Evolutionary conservation across 2,797 vertebrate species (phyloP), one percentile per base, ranked within the genome.

Genomic region (Cynopterus sphinx): DNA sequence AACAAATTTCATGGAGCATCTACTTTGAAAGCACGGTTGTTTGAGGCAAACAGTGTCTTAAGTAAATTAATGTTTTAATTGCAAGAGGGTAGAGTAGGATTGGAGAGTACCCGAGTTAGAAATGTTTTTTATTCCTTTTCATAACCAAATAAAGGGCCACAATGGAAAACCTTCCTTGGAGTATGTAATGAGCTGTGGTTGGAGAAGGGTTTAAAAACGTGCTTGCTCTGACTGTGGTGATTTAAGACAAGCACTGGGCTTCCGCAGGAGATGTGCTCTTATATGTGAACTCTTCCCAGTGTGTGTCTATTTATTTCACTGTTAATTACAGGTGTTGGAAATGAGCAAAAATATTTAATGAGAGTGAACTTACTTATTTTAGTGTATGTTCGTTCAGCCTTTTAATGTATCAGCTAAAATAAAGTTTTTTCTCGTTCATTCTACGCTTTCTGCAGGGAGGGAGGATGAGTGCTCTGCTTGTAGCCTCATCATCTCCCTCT

Each of bases 51-150:
- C 19, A 53, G 28, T 3, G 3, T 96, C 91, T 95, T 78, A 63
- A 94, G 70, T 86, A 87, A 75, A 93, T 91, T 86, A 93, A 77
- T 92, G n/a, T 95, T 94, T 95, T 87, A 93, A 94, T 67, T 92
- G 36, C 28, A 57, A 71, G 70, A 68, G 85, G 31, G 22, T n/a
- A 33, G 67, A 53, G 10, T 57, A 49, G 77, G 16, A 33, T 63
- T 92, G 77, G 28, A 91, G 51, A 95, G 46, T 86, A 49, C 43
- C 46, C 22, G 6, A 70, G 74, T 88, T 93, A 57, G 81, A 70
- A 74, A 78, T 94, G 59, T 65, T 79, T 90, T 90, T 79, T 33
- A 51, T 92, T 90, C 22, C 49, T 90, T 93, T 93, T 71, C 15
- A 49, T 81, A 90, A 86, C 78, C 94, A 96, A 96, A 86, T 90